Conservation (phyloP, 2,888 invertebrate species). For the Resseliella maxima region DNA sequence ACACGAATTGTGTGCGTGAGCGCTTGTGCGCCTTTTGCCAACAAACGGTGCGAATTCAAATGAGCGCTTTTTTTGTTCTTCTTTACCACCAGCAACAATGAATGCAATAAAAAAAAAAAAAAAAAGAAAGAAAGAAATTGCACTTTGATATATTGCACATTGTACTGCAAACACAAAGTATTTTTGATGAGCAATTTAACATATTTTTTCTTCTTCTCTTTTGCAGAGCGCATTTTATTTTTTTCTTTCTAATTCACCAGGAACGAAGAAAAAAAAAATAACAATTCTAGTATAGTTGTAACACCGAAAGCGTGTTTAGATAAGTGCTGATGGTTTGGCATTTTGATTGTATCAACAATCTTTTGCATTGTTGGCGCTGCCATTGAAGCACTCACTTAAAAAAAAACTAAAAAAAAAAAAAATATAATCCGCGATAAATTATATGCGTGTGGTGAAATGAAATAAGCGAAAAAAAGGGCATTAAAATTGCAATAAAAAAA, state of each 20-base stretch:
- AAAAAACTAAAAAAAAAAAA: neutral
- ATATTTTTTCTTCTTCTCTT: neutral
- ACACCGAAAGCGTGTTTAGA: conserved; percentile 48
- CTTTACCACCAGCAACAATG: neutral
- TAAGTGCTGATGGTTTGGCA: conserved; percentile 48
- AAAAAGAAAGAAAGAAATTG: neutral
- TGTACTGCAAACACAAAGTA: neutral
- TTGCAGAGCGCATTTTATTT: neutral
- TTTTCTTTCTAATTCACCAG: neutral
- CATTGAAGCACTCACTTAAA: neutral
- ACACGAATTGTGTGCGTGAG: neutral
- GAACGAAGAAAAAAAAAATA: neutral
- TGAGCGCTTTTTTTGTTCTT: conserved; percentile 14
- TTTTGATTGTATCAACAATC: conserved; percentile 44
- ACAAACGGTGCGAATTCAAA: conserved; percentile 40
- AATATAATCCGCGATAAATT: conserved; percentile 11
- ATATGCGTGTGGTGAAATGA: conserved; percentile 41
- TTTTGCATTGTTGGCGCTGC: conserved; percentile 22
- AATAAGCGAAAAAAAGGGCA: neutral
- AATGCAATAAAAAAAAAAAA: neutral
- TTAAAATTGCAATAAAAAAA: conserved; percentile 49
- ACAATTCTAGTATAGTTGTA: neutral
- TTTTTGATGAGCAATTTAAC: conserved; percentile 9
- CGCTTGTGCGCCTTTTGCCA: neutral
- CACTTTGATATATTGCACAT: conserved; percentile 30